Evolutionary conservation across 2,888 invertebrate genomes (phyloP).

Genomic region (Thymelicus lineola): DNA sequence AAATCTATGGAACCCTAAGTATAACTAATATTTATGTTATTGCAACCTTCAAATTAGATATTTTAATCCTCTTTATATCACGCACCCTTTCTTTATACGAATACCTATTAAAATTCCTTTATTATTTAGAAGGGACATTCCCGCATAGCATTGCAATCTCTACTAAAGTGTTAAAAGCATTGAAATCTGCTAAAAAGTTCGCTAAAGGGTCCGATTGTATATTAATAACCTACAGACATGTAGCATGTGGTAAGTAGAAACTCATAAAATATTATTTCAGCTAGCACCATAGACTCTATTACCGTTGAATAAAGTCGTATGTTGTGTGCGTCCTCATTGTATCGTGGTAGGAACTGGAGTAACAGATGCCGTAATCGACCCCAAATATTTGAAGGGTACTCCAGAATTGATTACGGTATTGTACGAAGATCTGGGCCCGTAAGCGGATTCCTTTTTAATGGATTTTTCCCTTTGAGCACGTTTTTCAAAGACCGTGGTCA

Average conservation of each 20-base stretch:
- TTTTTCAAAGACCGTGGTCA: conserved; percentile 46
- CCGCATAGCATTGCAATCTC: conserved; percentile 24
- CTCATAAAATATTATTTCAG: conserved; percentile 38
- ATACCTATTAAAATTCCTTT: background rate
- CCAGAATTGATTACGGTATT: conserved; percentile 74
- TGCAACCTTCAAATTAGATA: background rate
- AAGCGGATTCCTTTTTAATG: conserved; percentile 80
- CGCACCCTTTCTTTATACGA: background rate
- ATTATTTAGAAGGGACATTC: conserved; percentile 9
- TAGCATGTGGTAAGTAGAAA: conserved; percentile 52
- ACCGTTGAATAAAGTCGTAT: background rate
- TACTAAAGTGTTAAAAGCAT: conserved; percentile 38
- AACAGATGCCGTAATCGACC: conserved; percentile 78
- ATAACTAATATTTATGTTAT: background rate
- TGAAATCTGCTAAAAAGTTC: conserved; percentile 25
- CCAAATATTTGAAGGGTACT: conserved; percentile 74
- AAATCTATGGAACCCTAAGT: background rate
- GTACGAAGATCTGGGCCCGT: conserved; percentile 57
- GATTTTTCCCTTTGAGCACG: conserved; percentile 55
- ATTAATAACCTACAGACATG: conserved; percentile 50
- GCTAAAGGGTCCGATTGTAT: conserved; percentile 47
- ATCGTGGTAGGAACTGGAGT: conserved; percentile 51
- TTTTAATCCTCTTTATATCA: conserved; percentile 6
- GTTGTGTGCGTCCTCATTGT: conserved; percentile 18
- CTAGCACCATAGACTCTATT: conserved; percentile 40